Percentiles rank a stretch among this genome's conserved stretches.
Evolutionary conservation across 2,113 vertebrate species (phyloP).

Genomic region (Osmerus eperlanus): DNA sequence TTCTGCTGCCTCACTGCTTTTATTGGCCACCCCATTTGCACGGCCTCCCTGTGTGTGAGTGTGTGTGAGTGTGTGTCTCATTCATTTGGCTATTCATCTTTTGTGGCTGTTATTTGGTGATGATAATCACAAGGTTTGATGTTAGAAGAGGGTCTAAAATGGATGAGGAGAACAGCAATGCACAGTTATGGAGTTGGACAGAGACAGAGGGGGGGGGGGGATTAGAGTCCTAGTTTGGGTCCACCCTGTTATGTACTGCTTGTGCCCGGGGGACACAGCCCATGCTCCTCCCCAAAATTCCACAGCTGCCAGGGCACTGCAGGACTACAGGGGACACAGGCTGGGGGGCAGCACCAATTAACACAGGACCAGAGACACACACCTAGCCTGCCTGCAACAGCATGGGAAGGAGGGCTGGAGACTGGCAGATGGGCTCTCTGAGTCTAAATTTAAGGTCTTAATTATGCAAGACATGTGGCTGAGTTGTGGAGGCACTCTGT

Average conservation of each 20-base stretch:
- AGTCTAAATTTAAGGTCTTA: slow-evolving; percentile 51
- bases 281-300: slow-evolving; percentile 49
- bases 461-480: slow-evolving; percentile 48
- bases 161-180: slow-evolving; percentile 35
- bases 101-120: too few relatives aligned
- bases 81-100: slow-evolving; percentile 31
- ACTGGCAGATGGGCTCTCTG: slow-evolving; percentile 18
- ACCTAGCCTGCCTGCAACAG: not conserved
- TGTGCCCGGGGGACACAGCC: slow-evolving; percentile 27
- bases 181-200: not conserved
- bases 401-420: slow-evolving; percentile 4
- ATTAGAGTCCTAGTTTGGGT: slow-evolving; percentile 29
- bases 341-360: slow-evolving; percentile 1
- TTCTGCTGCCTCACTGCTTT: slow-evolving; percentile 67
- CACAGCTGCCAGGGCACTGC: slow-evolving; percentile 38
- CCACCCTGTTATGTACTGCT: slow-evolving; percentile 37
- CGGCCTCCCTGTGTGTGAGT: not conserved
- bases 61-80: slow-evolving; percentile 34
- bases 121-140: not conserved
- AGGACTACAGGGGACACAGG: slow-evolving; percentile 12
- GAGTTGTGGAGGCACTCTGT: slow-evolving; percentile 35
- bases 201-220: slow-evolving; percentile 15
- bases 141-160: not conserved
- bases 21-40: slow-evolving; percentile 41
- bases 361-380: slow-evolving; percentile 17